phyloP scores from a whole-genome alignment of 2,797 vertebrate species.

The Ficedula albicollis region DNA sequence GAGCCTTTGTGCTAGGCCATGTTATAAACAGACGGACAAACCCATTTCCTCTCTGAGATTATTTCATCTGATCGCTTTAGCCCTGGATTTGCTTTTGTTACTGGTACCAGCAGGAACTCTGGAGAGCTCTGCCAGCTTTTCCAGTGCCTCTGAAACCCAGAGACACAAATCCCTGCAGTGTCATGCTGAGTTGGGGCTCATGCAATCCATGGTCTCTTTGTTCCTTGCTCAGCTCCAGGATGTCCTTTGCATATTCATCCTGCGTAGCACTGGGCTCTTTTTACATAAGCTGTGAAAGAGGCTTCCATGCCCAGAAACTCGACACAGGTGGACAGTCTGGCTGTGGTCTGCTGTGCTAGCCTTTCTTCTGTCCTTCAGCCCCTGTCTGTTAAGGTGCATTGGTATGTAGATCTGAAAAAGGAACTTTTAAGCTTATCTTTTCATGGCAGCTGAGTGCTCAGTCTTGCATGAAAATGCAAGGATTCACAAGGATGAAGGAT shows the following conservation, averaged over 20 bases:
- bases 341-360: not conserved
- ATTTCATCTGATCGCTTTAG: not conserved
- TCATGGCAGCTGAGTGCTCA: not conserved
- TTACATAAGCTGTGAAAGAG: not conserved
- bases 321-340: not conserved
- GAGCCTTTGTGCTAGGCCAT: not conserved
- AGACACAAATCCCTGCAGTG: not conserved
- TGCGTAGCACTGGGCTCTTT: not conserved
- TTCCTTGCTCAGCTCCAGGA: not conserved
- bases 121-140: not conserved
- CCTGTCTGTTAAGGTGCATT: not conserved
- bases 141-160: not conserved
- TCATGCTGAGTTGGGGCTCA: not conserved
- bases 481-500: not conserved
- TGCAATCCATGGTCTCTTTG: not conserved
- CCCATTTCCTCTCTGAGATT: not conserved
- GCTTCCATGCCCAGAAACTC: not conserved
- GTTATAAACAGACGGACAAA: not conserved
- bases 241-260: not conserved
- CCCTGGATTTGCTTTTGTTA: constrained; percentile 4
- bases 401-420: not conserved
- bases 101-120: not conserved
- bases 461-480: not conserved
- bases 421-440: not conserved
- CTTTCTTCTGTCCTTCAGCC: not conserved